Base-by-base conservation (phyloP, 2,797 vertebrate species). In the Manis javanica region DNA sequence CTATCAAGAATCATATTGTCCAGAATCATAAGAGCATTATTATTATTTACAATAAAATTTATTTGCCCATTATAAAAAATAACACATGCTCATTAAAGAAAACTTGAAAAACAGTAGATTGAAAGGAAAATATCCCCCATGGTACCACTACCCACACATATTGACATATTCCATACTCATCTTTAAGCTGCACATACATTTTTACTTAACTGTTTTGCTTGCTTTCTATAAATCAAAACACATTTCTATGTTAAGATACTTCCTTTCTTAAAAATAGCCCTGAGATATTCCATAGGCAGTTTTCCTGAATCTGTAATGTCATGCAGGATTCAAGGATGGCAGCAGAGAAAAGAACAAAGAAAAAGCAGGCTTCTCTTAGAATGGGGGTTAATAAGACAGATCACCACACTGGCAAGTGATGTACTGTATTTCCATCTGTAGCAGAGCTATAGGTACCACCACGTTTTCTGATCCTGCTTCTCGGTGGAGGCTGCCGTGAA, bases 291-390 rank as follows among this genome's bases (percentile, higher is more conserved):
- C 61, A 21, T 49, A 63, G 84, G 77, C 88, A 92, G 37, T 90
- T 94, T 97, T 94, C 84, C 87, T 92, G 49, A 94, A 91, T 87
- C 55, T 95, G 2, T 94, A 91, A 91, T 55, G 46, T 61, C 91
- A 81, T 63, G n/a, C 42, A 64, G 72, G 84, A 90, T 81, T 49
- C 49, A 75, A 90, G 66, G 87, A 87, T 72, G 55, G 84, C 79
- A 72, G 53, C 42, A 69, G 78, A 96, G 59, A 74, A 88, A 93
- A 94, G 86, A 97, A 93, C 66, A 96, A 89, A 97, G 93, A 34
- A 87, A 96, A 93, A 81, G 64, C 39, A 61, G 51, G 12, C 31
- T 81, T 29, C 49, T 90, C 66, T 84, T 75, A 91, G 59, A 88
- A 89, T 79, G 11, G 29, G 49, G 86, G 16, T 61, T 88, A 82